A percentile compares a stretch with the other conserved stretches of the same genome.
These are phyloP conservation scores for Phalacrocorax aristotelis DNA, from an alignment of 2,113 vertebrate species.

Conservation along the genomic window DNA sequence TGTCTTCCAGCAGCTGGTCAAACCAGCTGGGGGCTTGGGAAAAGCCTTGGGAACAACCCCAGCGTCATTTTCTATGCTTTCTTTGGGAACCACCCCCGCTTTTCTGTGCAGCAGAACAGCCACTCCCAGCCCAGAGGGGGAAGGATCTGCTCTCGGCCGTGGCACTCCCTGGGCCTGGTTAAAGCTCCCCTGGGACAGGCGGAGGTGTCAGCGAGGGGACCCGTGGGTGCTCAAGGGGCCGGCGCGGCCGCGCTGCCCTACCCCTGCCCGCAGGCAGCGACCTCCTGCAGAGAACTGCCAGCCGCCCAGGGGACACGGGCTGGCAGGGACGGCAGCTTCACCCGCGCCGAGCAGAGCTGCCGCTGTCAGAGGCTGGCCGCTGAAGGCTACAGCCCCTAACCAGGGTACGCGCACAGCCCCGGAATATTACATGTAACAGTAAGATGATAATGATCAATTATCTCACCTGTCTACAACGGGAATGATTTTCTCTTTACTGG, in stretches of 20 bases:
- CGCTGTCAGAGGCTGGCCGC: neutral
- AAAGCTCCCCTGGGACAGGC: neutral
- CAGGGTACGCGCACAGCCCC: neutral
- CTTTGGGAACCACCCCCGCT: neutral
- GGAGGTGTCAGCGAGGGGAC: neutral
- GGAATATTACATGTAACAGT: neutral
- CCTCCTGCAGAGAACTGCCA: neutral
- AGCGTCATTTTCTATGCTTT: neutral
- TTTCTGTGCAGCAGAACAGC: neutral
- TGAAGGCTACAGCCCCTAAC: neutral
- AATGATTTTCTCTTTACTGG: neutral
- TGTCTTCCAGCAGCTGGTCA: neutral
- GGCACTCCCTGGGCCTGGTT: neutral
- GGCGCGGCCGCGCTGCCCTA: neutral
- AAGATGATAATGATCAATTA: neutral
- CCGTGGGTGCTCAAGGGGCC: rapidly evolving
- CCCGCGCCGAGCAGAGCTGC: neutral
- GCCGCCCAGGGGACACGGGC: neutral
- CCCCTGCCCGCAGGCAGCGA: neutral
- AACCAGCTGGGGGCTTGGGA: neutral
- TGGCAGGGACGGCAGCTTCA: neutral
- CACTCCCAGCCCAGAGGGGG: neutral
- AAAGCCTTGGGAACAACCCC: neutral
- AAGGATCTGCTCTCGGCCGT: neutral
- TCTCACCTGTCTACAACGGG: neutral